Base-by-base conservation (phyloP, 2,113 vertebrate genomes). In the Charina bottae region DNA sequence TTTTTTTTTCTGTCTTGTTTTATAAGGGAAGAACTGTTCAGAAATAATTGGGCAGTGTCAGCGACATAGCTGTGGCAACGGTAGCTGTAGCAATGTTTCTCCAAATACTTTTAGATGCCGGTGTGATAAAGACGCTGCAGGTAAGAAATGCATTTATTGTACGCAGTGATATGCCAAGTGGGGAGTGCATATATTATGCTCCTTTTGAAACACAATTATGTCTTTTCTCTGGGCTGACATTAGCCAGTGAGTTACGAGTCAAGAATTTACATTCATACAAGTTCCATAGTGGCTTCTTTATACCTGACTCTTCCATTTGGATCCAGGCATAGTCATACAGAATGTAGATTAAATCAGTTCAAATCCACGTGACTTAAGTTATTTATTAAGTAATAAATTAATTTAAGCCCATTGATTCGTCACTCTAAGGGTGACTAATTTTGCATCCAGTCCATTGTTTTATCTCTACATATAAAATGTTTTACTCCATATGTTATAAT, bases 21-120 rank as follows among this genome's bases (percentile, higher is more conserved):
- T 42, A 91, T 93, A n/a, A 98, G 98, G 98, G 33, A 96, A 96
- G 91, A 98, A 98, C 95, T 98, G 97, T 95, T 97, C 97, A 68
- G 97, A 99, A 97, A 93, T 98, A 58, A 92, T 97, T 91, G 97
- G 97, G 28, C 97, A 98, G 46, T 98, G 97, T 95, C 95, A 97
- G 90, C 83, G 88, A 26, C 94, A 95, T 93, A 83, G 93, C 0
- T 98, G 97, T 97, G 92, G 96, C 94, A 95, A 97, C 90, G 98
- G 98, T 28, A 97, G 96, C 24, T 98, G 97, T 87, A 95, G 92
- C 87, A 96, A 96, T 85, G 86, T 96, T 91, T 97, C 95, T 28
- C 92, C 97, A 83, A 95, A 94, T 37, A 97, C 96, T 94, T 98
- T 98, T 93, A 93, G 92, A 93, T 98, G 98, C 96, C 92, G 97